Evolutionary conservation across 1,140 invertebrate species (phyloP).

Genomic region (Bradynema listronoti): DNA sequence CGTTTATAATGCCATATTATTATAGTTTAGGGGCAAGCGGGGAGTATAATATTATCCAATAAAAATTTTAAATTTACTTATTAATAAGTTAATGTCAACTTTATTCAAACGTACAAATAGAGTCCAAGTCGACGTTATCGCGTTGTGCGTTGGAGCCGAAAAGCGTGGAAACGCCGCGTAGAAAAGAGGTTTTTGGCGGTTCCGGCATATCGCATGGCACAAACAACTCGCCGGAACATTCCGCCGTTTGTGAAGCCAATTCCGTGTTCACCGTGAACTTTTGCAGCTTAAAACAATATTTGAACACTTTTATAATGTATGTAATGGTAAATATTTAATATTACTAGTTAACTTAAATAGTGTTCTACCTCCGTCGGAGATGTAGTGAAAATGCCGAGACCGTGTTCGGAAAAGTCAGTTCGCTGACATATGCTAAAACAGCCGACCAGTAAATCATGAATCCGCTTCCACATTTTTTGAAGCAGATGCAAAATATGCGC

Average conservation of each 20-base stretch:
- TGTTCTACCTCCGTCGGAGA: conserved; percentile 50
- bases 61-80: no score
- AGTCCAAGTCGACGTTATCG: conserved; percentile 46
- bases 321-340: conserved; percentile 1
- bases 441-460: neutral
- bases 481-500: neutral
- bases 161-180: conserved; percentile 52
- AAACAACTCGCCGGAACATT: conserved; percentile 51
- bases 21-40: no score
- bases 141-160: conserved; percentile 31
- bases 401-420: conserved; percentile 54
- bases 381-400: conserved; percentile 51
- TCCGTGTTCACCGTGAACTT: conserved; percentile 56
- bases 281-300: conserved; percentile 42
- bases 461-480: neutral
- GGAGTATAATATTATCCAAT: no score
- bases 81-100: no score
- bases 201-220: conserved; percentile 57
- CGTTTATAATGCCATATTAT: no score
- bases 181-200: conserved; percentile 53
- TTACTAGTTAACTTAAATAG: neutral
- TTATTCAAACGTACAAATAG: conserved; percentile 53
- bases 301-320: neutral
- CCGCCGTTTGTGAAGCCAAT: conserved; percentile 41
- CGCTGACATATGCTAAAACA: conserved; percentile 46